Evolutionary conservation across 1,140 invertebrate species (phyloP), one percentile per base, ranked within the genome.

Genomic region (Drosophila kohkoa): DNA sequence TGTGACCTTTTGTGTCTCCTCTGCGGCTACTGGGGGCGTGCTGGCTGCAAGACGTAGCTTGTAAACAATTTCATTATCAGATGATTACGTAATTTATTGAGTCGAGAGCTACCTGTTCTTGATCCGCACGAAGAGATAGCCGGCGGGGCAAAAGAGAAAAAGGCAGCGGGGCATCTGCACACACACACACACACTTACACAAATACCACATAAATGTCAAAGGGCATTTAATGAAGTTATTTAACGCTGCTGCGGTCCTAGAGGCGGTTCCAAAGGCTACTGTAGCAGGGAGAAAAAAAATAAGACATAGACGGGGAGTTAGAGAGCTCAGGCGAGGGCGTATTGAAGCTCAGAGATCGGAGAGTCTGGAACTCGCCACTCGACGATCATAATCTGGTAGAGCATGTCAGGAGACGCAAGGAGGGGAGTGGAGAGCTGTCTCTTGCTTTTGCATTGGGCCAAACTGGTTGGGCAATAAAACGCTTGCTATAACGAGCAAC

Each of bases 171-270:
- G 45, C 51, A 48, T 35, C 13, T n/a, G 30, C 48, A 66, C 28
- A 63, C 15, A 54, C 38, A 70, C 20, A 63, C 8, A 63, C 30
- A 43, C 25, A 54, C 43, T 32, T 6, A 43, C 15, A 75, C 60
- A 67, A 65, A 81, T 74, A 58, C 49, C 66, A 64, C 69, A 79
- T 82, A 87, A 87, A 89, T 89, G 85, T 89, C 85, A 89, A 85
- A 90, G 85, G 81, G 86, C 85, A 85, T 89, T 89, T 89, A 89
- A 89, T 89, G 85, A 89, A 89, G 85, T 90, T 90, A 89, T 89
- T 89, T 85, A 85, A 89, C 81, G 85, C 73, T 83, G 81, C 28
- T 35, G 38, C 70, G 20, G 20, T 25, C 63, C 55, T 11, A n/a
- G 59, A 69, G 80, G 80, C 80, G 58, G 46, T 48, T n/a, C 68